Percentiles rank a stretch among this genome's conserved stretches.
These are phyloP conservation scores for Vannuccia rotundouncinata DNA, from an alignment of 2,888 invertebrate species.

Conservation along the genomic window DNA sequence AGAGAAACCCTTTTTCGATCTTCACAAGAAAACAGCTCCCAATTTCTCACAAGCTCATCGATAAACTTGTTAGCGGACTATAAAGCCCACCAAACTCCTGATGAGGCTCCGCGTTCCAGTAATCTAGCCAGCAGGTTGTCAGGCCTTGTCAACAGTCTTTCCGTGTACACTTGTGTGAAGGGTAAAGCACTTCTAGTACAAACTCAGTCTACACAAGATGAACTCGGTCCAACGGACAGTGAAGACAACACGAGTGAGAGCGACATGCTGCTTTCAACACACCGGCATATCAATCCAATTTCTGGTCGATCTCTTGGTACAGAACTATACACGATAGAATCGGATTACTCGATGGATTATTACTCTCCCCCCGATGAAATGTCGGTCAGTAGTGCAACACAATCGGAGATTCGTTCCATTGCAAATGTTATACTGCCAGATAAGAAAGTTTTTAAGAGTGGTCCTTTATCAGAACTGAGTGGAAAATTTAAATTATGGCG, in stretches of 20 bases:
- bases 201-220: conserved; percentile 1
- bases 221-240: background rate
- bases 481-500: conserved; percentile 40
- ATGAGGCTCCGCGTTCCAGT: background rate
- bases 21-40: background rate
- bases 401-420: conserved; percentile 28
- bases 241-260: background rate
- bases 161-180: conserved; percentile 32
- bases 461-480: conserved; percentile 33
- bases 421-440: conserved; percentile 6
- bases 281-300: background rate
- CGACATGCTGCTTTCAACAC: background rate
- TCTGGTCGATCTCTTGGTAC: background rate
- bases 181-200: conserved; percentile 25
- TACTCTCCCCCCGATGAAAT: conserved; percentile 37
- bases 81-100: background rate
- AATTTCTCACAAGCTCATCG: conserved; percentile 2
- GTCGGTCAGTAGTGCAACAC: background rate
- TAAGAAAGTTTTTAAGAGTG: conserved; percentile 30
- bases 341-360: conserved; percentile 36
- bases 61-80: background rate
- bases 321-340: conserved; percentile 8
- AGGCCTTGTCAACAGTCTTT: background rate
- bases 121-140: background rate
- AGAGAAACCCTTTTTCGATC: background rate